phyloP scores from a whole-genome alignment of 2,888 invertebrate species.

The Leptarthrus brevirostris region DNA sequence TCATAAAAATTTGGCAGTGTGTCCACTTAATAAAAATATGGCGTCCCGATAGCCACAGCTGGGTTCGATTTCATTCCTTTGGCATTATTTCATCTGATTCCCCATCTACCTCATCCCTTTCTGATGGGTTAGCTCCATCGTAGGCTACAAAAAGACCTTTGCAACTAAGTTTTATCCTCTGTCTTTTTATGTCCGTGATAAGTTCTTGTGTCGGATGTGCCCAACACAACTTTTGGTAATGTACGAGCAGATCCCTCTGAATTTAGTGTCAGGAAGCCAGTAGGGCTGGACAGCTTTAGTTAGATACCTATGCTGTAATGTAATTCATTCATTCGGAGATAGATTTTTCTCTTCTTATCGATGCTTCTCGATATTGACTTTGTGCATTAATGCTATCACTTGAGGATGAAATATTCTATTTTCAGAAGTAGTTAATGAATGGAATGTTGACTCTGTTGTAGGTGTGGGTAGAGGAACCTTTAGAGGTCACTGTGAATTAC shows the following conservation, averaged over 20 bases:
- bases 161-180: slow-evolving; percentile 27
- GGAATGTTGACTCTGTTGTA: too few species aligned
- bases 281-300: not conserved
- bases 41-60: slow-evolving; percentile 31
- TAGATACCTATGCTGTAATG: too few species aligned
- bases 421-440: too few species aligned
- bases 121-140: not conserved
- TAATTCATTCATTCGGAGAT: slow-evolving; percentile 11
- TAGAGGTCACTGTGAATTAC: too few species aligned
- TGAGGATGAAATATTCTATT: too few species aligned
- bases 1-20: slow-evolving; percentile 49
- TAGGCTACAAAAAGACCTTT: not conserved
- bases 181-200: slow-evolving; percentile 33
- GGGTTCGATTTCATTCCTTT: slow-evolving; percentile 38
- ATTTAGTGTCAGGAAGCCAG: slow-evolving; percentile 31
- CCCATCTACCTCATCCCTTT: not conserved
- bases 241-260: slow-evolving; percentile 7
- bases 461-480: too few species aligned
- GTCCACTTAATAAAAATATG: slow-evolving; percentile 51
- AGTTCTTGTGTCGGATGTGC: slow-evolving; percentile 32
- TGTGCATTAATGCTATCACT: too few species aligned
- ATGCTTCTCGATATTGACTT: slow-evolving; percentile 31
- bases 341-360: not conserved
- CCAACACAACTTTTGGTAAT: slow-evolving; percentile 31
- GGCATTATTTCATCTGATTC: slow-evolving; percentile 19